Evolutionary conservation across 1,140 invertebrate genomes (phyloP).

Genomic region (Drosophila paulistorum): DNA sequence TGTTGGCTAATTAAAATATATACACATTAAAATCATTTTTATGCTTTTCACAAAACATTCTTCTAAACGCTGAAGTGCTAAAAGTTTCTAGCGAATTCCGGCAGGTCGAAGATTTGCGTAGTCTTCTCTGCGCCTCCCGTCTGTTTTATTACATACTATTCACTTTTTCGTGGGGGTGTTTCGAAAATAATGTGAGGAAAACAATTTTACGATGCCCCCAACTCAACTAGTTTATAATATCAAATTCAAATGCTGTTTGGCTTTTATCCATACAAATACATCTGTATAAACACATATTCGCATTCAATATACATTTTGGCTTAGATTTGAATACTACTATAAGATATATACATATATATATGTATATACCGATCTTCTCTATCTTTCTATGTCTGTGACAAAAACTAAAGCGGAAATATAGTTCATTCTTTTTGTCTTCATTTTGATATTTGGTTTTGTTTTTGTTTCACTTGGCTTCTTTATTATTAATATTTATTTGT

Average conservation of each 20-base stretch:
- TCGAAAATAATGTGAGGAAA: conserved; percentile 48
- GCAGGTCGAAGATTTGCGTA: conserved; percentile 59
- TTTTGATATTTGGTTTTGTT: neutral
- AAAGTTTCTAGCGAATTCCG: conserved; percentile 48
- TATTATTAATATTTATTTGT: conserved; percentile 66
- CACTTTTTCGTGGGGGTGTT: conserved; percentile 32
- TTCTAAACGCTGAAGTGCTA: conserved; percentile 56
- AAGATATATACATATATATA: neutral
- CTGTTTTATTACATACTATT: conserved; percentile 64
- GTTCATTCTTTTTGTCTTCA: neutral
- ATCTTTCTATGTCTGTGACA: conserved; percentile 36
- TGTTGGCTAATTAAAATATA: conserved; percentile 63
- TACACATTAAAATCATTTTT: conserved; percentile 56
- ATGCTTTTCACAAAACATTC: conserved; percentile 31
- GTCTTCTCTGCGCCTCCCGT: conserved; percentile 36
- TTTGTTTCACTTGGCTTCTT: neutral
- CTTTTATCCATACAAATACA: conserved; percentile 44
- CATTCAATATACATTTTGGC: conserved; percentile 16
- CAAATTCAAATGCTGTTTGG: conserved; percentile 56
- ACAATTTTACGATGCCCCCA: conserved; percentile 68
- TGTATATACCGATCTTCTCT: conserved; percentile 25
- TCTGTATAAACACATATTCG: neutral
- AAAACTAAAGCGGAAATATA: conserved; percentile 62
- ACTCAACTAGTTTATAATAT: conserved; percentile 70
- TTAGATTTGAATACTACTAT: conserved; percentile 21